These are phyloP conservation scores for Galendromus occidentalis DNA, from an alignment of 1,140 invertebrate species.

Conservation along the genomic window DNA sequence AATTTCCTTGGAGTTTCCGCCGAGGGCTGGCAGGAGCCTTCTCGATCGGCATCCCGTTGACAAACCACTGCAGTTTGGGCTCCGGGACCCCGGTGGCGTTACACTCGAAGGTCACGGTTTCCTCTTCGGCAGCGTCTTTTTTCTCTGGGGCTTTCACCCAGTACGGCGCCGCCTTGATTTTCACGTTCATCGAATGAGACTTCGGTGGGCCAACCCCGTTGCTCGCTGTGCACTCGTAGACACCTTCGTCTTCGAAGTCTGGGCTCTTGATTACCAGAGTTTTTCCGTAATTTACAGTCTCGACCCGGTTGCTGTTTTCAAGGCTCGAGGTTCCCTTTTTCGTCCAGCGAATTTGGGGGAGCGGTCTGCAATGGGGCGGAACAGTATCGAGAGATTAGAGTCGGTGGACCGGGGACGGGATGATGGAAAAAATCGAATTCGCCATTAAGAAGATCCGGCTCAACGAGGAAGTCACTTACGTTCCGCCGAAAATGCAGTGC, in stretches of 20 bases:
- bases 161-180: constrained; percentile 65
- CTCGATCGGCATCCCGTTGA: constrained; percentile 74
- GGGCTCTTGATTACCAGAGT: constrained; percentile 65
- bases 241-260: constrained; percentile 61
- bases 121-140: constrained; percentile 69
- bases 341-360: constrained; percentile 43
- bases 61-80: constrained; percentile 83
- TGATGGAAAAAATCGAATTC: neutral
- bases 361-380: constrained; percentile 29
- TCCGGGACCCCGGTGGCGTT: constrained; percentile 64
- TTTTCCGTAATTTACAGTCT: constrained; percentile 67
- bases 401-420: too few species aligned
- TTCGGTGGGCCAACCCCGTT: constrained; percentile 66
- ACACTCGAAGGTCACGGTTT: constrained; percentile 65
- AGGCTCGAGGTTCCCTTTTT: constrained; percentile 41
- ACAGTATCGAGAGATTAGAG: too few species aligned
- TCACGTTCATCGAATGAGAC: constrained; percentile 59
- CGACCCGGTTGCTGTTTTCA: constrained; percentile 40
- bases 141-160: constrained; percentile 79
- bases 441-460: neutral
- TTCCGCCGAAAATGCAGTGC: constrained; percentile 75
- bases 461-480: constrained; percentile 44
- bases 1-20: constrained; percentile 36
- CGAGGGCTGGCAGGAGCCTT: constrained; percentile 52
- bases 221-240: constrained; percentile 70